A percentile compares a stretch with the other conserved stretches of the same genome.
These are phyloP conservation scores for Sebastes alutus DNA, from an alignment of 2,797 vertebrate species.

Conservation along the genomic window DNA sequence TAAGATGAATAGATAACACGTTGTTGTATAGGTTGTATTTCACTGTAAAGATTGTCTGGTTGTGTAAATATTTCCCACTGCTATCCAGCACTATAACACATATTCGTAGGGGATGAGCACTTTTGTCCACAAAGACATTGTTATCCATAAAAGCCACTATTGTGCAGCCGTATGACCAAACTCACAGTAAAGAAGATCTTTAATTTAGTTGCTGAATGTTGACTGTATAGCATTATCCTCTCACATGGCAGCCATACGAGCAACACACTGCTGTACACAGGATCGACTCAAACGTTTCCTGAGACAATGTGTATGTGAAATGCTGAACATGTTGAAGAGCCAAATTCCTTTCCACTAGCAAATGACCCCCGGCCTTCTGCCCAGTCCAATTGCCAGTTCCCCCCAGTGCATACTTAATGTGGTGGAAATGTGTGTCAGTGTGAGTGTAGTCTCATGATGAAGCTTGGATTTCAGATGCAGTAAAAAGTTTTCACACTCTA, in stretches of 20 bases:
- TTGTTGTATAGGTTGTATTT: slow-evolving; percentile 5
- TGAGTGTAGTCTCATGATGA: slow-evolving; percentile 55
- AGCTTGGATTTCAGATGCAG: slow-evolving; percentile 57
- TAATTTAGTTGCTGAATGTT: not conserved
- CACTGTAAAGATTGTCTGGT: not conserved
- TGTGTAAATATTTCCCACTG: slow-evolving; percentile 7
- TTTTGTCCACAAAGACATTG: not conserved
- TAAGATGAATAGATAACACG: slow-evolving; percentile 28
- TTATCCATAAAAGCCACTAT: not conserved
- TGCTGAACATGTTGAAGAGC: slow-evolving; percentile 62
- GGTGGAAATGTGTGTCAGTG: slow-evolving; percentile 69
- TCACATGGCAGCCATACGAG: not conserved
- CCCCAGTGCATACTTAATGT: slow-evolving; percentile 65
- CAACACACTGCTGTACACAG: not conserved
- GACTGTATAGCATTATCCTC: not conserved
- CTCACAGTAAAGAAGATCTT: not conserved
- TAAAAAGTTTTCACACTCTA: slow-evolving; percentile 30
- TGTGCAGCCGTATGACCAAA: not conserved
- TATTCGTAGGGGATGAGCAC: not conserved
- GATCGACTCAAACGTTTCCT: slow-evolving; percentile 47
- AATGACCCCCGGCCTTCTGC: slow-evolving; percentile 73
- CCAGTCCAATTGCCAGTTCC: slow-evolving; percentile 60
- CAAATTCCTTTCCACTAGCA: slow-evolving; percentile 83
- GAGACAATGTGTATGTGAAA: slow-evolving; percentile 67
- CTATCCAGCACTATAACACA: not conserved